These are phyloP conservation scores for Macroramphosus scolopax DNA, from an alignment of 2,797 vertebrate species.

Conservation along the genomic window DNA sequence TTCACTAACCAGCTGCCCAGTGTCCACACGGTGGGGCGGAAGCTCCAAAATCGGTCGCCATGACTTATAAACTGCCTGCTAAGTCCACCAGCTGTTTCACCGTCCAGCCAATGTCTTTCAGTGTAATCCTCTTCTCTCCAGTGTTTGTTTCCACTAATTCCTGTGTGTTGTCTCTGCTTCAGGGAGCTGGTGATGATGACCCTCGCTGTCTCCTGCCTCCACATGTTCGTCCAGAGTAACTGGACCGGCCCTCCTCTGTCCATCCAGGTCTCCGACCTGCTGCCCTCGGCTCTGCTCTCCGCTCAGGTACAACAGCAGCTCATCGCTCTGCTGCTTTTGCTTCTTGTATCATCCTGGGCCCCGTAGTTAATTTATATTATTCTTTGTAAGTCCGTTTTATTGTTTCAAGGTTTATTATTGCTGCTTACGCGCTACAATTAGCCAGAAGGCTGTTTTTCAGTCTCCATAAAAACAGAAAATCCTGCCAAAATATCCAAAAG, in stretches of 20 bases:
- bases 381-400: too few species aligned
- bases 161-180: slow-evolving; percentile 31
- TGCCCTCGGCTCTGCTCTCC: slow-evolving; percentile 77
- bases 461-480: too few species aligned
- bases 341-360: neutral
- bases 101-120: neutral
- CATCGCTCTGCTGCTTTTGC: neutral
- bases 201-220: slow-evolving; percentile 86
- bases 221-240: slow-evolving; percentile 92
- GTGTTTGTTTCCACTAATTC: slow-evolving; percentile 2
- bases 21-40: too few species aligned
- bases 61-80: too few species aligned
- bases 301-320: slow-evolving; percentile 75
- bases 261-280: slow-evolving; percentile 77
- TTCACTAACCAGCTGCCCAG: too few species aligned
- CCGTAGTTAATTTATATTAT: neutral
- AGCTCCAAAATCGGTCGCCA: too few species aligned
- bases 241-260: slow-evolving; percentile 90
- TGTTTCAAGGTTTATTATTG: too few species aligned
- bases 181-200: slow-evolving; percentile 85
- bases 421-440: too few species aligned
- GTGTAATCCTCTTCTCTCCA: neutral
- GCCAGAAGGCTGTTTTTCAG: too few species aligned
- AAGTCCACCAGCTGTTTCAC: too few species aligned
- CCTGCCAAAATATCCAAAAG: too few species aligned